A percentile compares a stretch with the other conserved stretches of the same genome.
These are phyloP conservation scores for Aleiodes testaceus DNA, from an alignment of 2,888 invertebrate species.

Conservation along the genomic window DNA sequence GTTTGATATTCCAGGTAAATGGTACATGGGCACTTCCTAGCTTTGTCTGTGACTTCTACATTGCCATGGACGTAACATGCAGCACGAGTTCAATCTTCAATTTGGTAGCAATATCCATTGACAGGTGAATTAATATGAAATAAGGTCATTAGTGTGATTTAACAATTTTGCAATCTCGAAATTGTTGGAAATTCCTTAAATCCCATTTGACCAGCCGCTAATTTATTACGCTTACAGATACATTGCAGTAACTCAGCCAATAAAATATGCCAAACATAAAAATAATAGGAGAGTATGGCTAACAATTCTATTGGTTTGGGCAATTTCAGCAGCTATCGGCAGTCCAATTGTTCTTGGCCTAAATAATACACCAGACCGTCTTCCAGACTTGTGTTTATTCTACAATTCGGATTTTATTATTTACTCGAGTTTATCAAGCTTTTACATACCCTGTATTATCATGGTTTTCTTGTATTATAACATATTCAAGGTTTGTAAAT, in stretches of 20 bases:
- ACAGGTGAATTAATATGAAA: slow-evolving; percentile 82
- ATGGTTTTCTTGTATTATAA: slow-evolving; percentile 98
- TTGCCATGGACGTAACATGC: slow-evolving; percentile 97
- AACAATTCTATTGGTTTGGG: slow-evolving; percentile 96
- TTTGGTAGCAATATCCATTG: slow-evolving; percentile 97
- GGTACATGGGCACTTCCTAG: slow-evolving; percentile 93
- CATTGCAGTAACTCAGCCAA: slow-evolving; percentile 98
- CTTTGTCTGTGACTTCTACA: slow-evolving; percentile 96
- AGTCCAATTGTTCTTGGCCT: slow-evolving; percentile 96
- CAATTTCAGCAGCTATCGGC: slow-evolving; percentile 95
- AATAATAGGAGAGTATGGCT: slow-evolving; percentile 95
- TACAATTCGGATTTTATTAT: slow-evolving; percentile 99
- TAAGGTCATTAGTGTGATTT: slow-evolving; percentile 56
- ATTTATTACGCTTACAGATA: slow-evolving; percentile 80
- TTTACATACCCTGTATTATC: slow-evolving; percentile 98
- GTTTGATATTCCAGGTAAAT: slow-evolving; percentile 80
- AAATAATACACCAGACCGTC: slow-evolving; percentile 92
- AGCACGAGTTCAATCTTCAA: slow-evolving; percentile 99
- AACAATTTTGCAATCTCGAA: not conserved
- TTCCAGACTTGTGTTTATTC: slow-evolving; percentile 92
- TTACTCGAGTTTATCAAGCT: slow-evolving; percentile 97
- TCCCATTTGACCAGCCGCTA: no score
- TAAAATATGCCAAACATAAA: slow-evolving; percentile 99
- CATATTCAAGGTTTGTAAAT: slow-evolving; percentile 92
- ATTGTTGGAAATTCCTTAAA: no score